These are phyloP conservation scores for Amphipyra tragopoginis DNA, from an alignment of 2,888 invertebrate species.

Conservation along the genomic window DNA sequence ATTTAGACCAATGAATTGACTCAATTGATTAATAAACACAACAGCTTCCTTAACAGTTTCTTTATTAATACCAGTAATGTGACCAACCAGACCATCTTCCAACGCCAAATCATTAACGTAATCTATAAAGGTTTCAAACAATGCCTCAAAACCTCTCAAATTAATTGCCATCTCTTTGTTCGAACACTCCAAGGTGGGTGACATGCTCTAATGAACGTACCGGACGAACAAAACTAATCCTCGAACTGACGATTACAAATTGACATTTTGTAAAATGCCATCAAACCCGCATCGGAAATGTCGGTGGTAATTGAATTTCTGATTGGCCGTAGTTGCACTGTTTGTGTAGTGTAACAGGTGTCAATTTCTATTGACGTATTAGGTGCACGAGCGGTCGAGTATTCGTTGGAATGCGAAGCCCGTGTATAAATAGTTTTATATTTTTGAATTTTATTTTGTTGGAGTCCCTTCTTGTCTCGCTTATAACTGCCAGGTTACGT, in stretches of 20 bases:
- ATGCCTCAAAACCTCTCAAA: conserved; percentile 16
- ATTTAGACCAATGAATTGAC: too few species aligned
- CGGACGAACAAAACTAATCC: conserved; percentile 26
- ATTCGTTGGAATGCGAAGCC: conserved; percentile 23
- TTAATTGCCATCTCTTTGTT: conserved; percentile 43
- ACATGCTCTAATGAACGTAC: conserved; percentile 37
- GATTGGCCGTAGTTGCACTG: conserved; percentile 71
- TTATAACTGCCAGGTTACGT: too few species aligned
- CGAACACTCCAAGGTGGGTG: conserved; percentile 24
- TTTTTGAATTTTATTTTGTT: background rate
- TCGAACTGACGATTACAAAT: conserved; percentile 61
- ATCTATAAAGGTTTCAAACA: conserved; percentile 32
- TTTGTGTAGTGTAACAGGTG: conserved; percentile 78
- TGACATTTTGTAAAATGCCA: conserved; percentile 76
- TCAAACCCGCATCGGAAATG: conserved; percentile 71
- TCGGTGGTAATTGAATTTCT: conserved; percentile 83
- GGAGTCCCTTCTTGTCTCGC: too few species aligned
- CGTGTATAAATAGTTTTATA: background rate
- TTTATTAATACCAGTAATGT: conserved; percentile 16
- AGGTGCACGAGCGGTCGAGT: conserved; percentile 5
- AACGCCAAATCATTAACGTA: conserved; percentile 25
- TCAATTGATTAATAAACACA: background rate
- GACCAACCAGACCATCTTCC: conserved; percentile 1
- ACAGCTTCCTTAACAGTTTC: background rate
- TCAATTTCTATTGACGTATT: conserved; percentile 59